Evolutionary conservation across 2,888 invertebrate genomes (phyloP).

Genomic region (Drosophila hamatofila): DNA sequence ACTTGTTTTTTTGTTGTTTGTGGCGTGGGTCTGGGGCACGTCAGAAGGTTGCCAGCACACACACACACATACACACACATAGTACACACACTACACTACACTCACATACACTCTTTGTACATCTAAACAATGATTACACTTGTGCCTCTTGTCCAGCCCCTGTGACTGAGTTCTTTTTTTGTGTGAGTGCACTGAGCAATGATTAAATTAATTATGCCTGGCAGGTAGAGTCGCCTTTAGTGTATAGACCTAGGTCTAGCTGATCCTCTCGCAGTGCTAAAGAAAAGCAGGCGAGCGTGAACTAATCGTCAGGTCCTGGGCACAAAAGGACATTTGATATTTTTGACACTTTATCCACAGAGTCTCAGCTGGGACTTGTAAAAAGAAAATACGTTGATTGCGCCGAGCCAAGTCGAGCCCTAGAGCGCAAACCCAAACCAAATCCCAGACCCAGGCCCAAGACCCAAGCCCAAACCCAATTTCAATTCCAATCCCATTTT

Average conservation of each 20-base stretch:
- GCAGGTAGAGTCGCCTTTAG: conserved; percentile 60
- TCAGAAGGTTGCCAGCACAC: conserved; percentile 50
- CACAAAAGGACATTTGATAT: conserved; percentile 78
- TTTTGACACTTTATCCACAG: conserved; percentile 72
- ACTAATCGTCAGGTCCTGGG: conserved; percentile 50
- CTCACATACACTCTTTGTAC: not conserved
- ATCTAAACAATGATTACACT: conserved; percentile 61
- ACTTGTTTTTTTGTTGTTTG: conserved; percentile 19
- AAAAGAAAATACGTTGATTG: conserved; percentile 64
- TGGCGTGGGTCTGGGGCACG: conserved; percentile 77
- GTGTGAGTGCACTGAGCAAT: conserved; percentile 70
- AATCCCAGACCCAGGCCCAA: conserved; percentile 10
- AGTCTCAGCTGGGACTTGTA: conserved; percentile 55
- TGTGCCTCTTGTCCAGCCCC: conserved; percentile 49
- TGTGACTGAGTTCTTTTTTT: conserved; percentile 23
- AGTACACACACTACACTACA: not conserved
- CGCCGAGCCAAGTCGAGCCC: conserved; percentile 2
- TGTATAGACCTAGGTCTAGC: conserved; percentile 25
- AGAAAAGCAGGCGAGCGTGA: conserved; percentile 65
- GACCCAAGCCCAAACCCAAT: conserved; percentile 6
- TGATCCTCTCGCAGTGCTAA: conserved; percentile 34
- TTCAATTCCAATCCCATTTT: conserved; percentile 19
- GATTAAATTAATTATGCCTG: conserved; percentile 80
- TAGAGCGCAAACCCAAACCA: conserved; percentile 7
- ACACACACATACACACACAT: not conserved